phyloP scores from a whole-genome alignment of 2,113 vertebrate genomes.

The Struthidea cinerea region DNA sequence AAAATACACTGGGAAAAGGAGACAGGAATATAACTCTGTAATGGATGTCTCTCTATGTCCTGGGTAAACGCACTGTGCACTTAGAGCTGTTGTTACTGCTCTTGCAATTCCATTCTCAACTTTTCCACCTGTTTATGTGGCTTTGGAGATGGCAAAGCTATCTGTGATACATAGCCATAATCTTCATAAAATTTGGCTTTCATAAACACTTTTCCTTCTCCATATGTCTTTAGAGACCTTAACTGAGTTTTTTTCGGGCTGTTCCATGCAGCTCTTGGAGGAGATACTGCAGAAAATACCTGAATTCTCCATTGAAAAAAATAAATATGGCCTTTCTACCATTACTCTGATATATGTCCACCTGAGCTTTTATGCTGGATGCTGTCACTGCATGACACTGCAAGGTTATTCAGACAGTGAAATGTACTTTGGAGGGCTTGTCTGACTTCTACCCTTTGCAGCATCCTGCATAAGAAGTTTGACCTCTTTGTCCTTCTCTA shows the following conservation, averaged over 20 bases:
- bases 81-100: neutral
- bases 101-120: neutral
- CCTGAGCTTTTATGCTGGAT: neutral
- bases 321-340: neutral
- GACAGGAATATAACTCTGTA: neutral
- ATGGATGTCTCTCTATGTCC: neutral
- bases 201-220: neutral
- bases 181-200: neutral
- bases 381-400: neutral
- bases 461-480: neutral
- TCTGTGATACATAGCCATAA: neutral
- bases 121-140: neutral
- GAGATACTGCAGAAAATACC: neutral
- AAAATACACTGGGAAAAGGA: neutral
- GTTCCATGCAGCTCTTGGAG: neutral
- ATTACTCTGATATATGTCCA: neutral
- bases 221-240: neutral
- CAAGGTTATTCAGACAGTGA: neutral
- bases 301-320: neutral
- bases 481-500: neutral
- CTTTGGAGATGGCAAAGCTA: neutral
- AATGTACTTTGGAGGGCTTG: neutral
- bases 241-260: neutral
- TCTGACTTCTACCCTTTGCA: neutral
- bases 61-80: neutral